Base-by-base conservation (phyloP, 2,888 invertebrate species). In the Malthinus seriepunctatus region DNA sequence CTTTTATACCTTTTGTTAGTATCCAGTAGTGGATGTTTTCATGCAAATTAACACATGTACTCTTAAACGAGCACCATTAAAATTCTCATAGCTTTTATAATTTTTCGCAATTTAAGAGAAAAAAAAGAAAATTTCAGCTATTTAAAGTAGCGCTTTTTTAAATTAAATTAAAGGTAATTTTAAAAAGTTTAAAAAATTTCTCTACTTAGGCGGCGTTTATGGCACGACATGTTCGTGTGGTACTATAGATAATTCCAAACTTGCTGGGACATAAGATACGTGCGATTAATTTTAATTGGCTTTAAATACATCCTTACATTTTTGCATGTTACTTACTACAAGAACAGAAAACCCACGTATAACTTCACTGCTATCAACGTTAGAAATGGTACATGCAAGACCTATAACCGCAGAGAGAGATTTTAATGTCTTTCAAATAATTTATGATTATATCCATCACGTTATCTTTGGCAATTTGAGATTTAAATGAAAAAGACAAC, bases 261-360 rank as follows among this genome's bases (percentile, higher is more conserved):
- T 53, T 50, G 53, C 32, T 50, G 50, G 51, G 54, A 51, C 54
- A 60, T 60, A 60, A 60, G 60, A 60, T 60, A 60, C 60, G 60
- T 60, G 60, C 51, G 55, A 60, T 60, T 60, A 60, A 60, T 60
- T 60, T 60, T 60, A 60, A 60, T 60, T 60, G 60, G 60, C 60
- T 48, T 60, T 60, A 60, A 60, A 60, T 60, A 60, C 60, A 51
- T 32, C 45, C 46, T 47, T 39, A 55, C 55, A 60, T 60, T 60
- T 59, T 60, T 55, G 60, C 60, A 60, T 60, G 60, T 60, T 55
- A 38, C 9, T 47, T 47, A 35, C 48, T 55, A 55, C 60, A 55
- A 55, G 60, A 55, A 60, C 51, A 32, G 23, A 39, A 59, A 54
- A 48, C 60, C 60, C 60, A 60, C 60, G 55, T 56, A 51, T 23